Percentiles rank a stretch among this genome's conserved stretches.
Conservation (phyloP, 2,113 vertebrate genomes). For the Anhinga anhinga region DNA sequence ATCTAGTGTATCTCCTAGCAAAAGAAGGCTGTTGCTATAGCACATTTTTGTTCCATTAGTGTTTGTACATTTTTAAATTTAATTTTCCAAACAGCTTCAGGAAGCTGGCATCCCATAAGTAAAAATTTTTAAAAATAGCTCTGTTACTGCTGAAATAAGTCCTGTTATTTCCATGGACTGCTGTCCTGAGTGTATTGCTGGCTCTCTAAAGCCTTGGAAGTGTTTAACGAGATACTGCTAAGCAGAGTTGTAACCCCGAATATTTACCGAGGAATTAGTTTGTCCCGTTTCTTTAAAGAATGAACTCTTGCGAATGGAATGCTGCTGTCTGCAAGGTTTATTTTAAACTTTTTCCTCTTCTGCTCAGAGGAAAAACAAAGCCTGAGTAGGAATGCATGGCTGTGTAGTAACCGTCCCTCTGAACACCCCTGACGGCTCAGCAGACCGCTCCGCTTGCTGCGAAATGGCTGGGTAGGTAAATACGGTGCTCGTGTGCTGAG, state of each 20-base stretch:
- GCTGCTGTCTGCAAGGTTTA: neutral
- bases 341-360: neutral
- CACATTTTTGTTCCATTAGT: neutral
- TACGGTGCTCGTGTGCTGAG: rapidly evolving
- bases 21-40: neutral
- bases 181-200: neutral
- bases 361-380: neutral
- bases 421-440: neutral
- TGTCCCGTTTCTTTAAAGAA: neutral
- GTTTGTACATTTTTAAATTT: neutral
- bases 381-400: neutral
- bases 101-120: neutral
- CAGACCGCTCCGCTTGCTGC: neutral
- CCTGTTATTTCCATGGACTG: neutral
- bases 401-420: neutral
- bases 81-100: conserved; percentile 25
- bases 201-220: neutral
- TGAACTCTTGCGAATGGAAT: neutral
- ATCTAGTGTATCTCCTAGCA: neutral
- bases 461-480: neutral
- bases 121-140: neutral
- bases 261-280: neutral
- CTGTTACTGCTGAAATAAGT: neutral
- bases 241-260: neutral
- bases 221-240: neutral